Evolutionary conservation across 2,797 vertebrate species (phyloP).

Genomic region (Naso thynnoides): DNA sequence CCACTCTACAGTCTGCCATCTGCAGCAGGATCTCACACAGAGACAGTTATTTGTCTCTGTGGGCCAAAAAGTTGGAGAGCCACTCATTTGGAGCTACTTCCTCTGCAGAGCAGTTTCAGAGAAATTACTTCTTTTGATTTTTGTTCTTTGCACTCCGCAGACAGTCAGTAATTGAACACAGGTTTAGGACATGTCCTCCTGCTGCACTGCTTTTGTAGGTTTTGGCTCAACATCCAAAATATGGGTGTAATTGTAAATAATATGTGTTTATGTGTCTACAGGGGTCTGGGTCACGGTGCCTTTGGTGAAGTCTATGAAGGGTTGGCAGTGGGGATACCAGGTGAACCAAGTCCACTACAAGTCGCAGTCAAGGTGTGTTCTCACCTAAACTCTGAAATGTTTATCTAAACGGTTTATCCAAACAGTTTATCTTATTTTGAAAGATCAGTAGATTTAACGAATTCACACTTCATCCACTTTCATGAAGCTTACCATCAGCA

Average conservation of each 20-base stretch:
- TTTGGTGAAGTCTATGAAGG: constrained; percentile 99
- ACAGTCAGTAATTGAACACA: neutral
- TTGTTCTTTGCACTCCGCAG: neutral
- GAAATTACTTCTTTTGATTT: neutral
- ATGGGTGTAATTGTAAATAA: constrained; percentile 25
- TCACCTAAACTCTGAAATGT: neutral
- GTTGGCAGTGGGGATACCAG: constrained; percentile 92
- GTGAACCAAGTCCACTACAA: constrained; percentile 94
- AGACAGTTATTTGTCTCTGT: constrained; percentile 2
- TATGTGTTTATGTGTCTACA: constrained; percentile 66
- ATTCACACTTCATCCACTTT: neutral
- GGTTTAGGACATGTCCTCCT: neutral
- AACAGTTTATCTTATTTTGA: neutral
- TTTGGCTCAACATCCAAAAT: constrained; percentile 7
- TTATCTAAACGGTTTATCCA: too few relatives aligned
- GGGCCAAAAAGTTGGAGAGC: neutral
- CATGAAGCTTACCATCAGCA: neutral
- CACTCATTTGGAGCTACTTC: neutral
- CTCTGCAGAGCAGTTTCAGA: neutral
- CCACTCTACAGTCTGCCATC: neutral
- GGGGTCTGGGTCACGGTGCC: constrained; percentile 97
- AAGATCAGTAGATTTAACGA: constrained; percentile 2
- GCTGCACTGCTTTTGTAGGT: neutral
- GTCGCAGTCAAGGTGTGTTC: constrained; percentile 96
- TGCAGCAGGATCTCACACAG: neutral